Conservation (phyloP, 1,140 invertebrate species). For the Achroia grisella region DNA sequence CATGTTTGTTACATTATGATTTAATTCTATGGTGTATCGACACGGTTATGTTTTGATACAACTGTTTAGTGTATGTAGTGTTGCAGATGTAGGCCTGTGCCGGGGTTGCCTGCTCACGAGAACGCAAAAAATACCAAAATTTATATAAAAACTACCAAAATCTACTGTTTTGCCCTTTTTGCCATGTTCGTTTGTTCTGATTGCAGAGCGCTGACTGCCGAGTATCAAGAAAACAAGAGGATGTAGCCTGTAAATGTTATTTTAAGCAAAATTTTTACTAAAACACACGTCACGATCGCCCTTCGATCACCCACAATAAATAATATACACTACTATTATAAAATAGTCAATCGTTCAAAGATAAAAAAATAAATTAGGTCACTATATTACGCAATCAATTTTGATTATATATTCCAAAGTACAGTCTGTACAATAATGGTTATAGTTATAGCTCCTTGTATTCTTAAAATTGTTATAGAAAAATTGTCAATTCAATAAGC, state of each 20-base stretch:
- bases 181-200: slow-evolving; percentile 65
- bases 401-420: too few species aligned
- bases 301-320: slow-evolving; percentile 15
- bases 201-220: slow-evolving; percentile 43
- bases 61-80: slow-evolving; percentile 58
- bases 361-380: too few species aligned
- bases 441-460: too few species aligned
- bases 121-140: slow-evolving; percentile 19
- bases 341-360: too few species aligned
- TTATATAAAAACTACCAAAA: slow-evolving; percentile 2
- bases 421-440: too few species aligned
- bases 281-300: not conserved
- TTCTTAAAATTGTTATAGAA: too few species aligned
- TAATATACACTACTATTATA: slow-evolving; percentile 3
- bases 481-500: too few species aligned
- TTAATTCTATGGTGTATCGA: slow-evolving; percentile 1
- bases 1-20: slow-evolving; percentile 2
- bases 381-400: too few species aligned
- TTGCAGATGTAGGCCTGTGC: slow-evolving; percentile 63
- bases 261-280: slow-evolving; percentile 3
- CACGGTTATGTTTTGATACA: slow-evolving; percentile 11
- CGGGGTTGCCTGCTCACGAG: slow-evolving; percentile 37
- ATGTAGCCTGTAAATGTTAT: slow-evolving; percentile 23
- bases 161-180: slow-evolving; percentile 30
- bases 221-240: slow-evolving; percentile 3